Evolutionary conservation across 1,140 invertebrate species (phyloP).

Genomic region (Meloidogyne hapla): DNA sequence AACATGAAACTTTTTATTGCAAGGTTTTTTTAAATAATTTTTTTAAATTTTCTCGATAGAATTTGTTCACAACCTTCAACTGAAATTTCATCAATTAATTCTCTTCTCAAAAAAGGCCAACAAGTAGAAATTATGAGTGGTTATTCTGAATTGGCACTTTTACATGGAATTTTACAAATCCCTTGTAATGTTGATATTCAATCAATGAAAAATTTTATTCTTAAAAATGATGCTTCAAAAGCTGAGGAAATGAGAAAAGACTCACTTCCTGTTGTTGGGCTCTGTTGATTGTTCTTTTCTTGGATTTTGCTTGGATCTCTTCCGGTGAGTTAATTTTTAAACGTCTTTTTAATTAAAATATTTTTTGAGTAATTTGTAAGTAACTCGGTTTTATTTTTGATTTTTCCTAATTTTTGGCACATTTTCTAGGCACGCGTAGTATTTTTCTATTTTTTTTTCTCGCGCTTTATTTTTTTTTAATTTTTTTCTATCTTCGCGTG

Average conservation of each 20-base stretch:
- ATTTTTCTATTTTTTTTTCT: too few relatives aligned
- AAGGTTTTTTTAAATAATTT: constrained; percentile 29
- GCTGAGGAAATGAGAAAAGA: constrained; percentile 17
- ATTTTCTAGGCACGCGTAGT: too few relatives aligned
- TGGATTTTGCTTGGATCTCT: too few relatives aligned
- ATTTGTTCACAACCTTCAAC: constrained; percentile 24
- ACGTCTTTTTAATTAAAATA: too few relatives aligned
- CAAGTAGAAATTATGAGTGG: constrained; percentile 39
- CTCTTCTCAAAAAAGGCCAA: constrained; percentile 15
- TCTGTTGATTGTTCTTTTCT: too few relatives aligned
- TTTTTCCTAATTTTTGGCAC: too few relatives aligned
- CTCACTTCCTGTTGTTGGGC: too few relatives aligned
- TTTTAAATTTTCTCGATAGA: background rate
- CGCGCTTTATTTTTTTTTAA: too few relatives aligned
- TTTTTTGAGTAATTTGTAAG: too few relatives aligned
- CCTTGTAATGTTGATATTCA: constrained; percentile 49
- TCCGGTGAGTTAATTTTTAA: too few relatives aligned
- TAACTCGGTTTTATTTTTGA: too few relatives aligned
- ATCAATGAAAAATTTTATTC: constrained; percentile 37
- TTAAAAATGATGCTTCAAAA: constrained; percentile 13
- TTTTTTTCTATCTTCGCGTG: too few relatives aligned
- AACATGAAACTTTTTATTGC: constrained; percentile 48
- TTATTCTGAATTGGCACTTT: constrained; percentile 42
- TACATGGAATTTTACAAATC: constrained; percentile 50
- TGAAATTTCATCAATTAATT: constrained; percentile 23